Percentiles rank a stretch among this genome's conserved stretches.
Evolutionary conservation across 2,113 vertebrate genomes (phyloP).

Genomic region (Thermophis baileyi): DNA sequence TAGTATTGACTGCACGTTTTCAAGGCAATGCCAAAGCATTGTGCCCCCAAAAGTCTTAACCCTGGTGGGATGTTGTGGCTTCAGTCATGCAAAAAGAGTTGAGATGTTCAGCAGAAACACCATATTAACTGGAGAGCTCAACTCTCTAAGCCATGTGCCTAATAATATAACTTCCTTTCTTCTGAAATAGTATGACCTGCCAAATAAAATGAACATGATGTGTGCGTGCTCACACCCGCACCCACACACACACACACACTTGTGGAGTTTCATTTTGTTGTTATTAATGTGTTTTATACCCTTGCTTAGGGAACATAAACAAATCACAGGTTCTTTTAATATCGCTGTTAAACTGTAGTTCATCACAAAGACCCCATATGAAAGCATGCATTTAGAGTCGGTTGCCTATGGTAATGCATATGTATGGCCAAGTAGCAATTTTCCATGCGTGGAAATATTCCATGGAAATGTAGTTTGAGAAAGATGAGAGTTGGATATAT

Average conservation of each 20-base stretch:
- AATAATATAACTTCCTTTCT: background rate
- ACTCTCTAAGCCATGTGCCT: background rate
- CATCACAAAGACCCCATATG: background rate
- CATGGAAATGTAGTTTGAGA: background rate
- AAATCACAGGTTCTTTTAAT: background rate
- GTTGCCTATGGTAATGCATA: background rate
- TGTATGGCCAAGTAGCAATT: background rate
- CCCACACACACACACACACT: background rate
- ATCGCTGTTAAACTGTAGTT: background rate
- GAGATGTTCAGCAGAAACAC: background rate
- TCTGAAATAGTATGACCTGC: background rate
- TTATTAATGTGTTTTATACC: background rate
- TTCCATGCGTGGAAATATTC: too few species aligned
- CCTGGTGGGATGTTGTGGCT: background rate
- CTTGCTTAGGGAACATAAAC: background rate
- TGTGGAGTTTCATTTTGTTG: background rate
- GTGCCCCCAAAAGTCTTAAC: background rate
- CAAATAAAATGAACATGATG: background rate
- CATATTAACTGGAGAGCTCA: background rate
- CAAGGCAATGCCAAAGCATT: background rate
- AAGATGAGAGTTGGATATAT: background rate
- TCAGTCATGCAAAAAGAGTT: background rate
- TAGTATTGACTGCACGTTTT: background rate
- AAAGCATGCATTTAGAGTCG: background rate
- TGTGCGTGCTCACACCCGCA: background rate